Conservation (phyloP, 1,140 invertebrate genomes). For the Agrypnia vestita region DNA sequence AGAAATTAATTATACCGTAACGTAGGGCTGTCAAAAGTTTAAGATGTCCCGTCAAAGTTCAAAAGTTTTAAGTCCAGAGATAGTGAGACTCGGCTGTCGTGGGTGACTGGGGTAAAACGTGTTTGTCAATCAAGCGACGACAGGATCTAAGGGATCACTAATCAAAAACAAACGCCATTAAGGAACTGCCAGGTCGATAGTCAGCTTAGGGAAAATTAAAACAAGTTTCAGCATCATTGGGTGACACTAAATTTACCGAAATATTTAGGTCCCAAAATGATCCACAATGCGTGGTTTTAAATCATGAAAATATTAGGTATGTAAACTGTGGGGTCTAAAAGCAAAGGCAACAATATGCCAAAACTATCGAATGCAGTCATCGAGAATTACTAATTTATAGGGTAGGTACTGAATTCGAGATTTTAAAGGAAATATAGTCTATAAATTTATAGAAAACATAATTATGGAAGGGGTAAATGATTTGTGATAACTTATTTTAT, state of each 20-base stretch:
- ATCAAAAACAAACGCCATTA: constrained; percentile 46
- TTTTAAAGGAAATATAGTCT: too few relatives aligned
- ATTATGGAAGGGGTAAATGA: too few relatives aligned
- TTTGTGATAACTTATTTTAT: too few relatives aligned
- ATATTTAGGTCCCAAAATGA: too few relatives aligned
- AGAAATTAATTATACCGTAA: constrained; percentile 40
- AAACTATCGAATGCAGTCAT: too few relatives aligned
- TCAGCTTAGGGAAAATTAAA: background rate
- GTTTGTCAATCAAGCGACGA: constrained; percentile 40
- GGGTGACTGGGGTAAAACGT: constrained; percentile 21
- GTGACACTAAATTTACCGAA: background rate
- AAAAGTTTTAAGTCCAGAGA: constrained; percentile 17
- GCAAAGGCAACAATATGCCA: too few relatives aligned
- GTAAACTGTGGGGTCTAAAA: too few relatives aligned
- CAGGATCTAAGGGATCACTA: constrained; percentile 36
- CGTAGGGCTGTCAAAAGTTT: constrained; percentile 46
- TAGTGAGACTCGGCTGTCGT: background rate
- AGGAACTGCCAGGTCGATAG: constrained; percentile 37
- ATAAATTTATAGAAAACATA: too few relatives aligned
- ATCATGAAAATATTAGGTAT: too few relatives aligned
- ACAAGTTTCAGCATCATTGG: background rate
- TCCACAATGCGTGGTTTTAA: too few relatives aligned
- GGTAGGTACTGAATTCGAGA: too few relatives aligned
- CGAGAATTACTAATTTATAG: too few relatives aligned
- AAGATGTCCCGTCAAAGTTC: constrained; percentile 16